A percentile compares a stretch with the other conserved stretches of the same genome.
Conservation (phyloP, 2,888 invertebrate genomes). For the Sesia bembeciformis region DNA sequence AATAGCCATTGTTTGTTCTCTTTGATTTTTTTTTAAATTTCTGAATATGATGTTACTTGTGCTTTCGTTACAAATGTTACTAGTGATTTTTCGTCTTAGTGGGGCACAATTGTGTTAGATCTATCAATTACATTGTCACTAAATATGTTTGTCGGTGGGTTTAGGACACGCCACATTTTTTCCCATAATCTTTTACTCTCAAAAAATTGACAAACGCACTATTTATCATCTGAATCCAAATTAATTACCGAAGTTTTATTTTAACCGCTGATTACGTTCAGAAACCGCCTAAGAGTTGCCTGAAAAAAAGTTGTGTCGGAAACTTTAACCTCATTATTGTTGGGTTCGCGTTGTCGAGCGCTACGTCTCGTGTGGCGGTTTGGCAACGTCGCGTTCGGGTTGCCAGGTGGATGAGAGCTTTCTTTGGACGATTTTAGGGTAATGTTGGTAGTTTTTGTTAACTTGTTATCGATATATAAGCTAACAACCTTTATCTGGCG, state of each 20-base stretch:
- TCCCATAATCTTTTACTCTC: background rate
- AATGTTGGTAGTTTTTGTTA: no score
- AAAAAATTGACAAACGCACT: background rate
- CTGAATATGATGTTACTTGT: no score
- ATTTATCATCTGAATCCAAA: background rate
- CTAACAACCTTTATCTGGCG: no score
- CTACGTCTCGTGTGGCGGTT: slow-evolving; percentile 22
- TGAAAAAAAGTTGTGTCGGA: slow-evolving; percentile 28
- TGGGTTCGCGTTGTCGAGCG: slow-evolving; percentile 27
- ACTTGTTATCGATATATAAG: no score
- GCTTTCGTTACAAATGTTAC: no score
- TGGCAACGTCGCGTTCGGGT: slow-evolving; percentile 61
- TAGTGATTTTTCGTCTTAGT: no score
- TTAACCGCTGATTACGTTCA: background rate
- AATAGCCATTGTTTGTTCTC: no score
- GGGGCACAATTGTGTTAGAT: no score
- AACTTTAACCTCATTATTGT: slow-evolving; percentile 71
- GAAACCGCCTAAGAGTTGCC: background rate
- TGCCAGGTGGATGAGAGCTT: slow-evolving; percentile 40
- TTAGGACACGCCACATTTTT: no score
- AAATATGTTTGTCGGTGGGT: no score
- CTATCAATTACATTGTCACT: no score
- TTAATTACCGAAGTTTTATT: background rate
- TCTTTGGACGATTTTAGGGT: slow-evolving; percentile 23
- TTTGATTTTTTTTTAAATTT: no score